Evolutionary conservation across 2,113 vertebrate species (phyloP).

Genomic region (Indicator indicator): DNA sequence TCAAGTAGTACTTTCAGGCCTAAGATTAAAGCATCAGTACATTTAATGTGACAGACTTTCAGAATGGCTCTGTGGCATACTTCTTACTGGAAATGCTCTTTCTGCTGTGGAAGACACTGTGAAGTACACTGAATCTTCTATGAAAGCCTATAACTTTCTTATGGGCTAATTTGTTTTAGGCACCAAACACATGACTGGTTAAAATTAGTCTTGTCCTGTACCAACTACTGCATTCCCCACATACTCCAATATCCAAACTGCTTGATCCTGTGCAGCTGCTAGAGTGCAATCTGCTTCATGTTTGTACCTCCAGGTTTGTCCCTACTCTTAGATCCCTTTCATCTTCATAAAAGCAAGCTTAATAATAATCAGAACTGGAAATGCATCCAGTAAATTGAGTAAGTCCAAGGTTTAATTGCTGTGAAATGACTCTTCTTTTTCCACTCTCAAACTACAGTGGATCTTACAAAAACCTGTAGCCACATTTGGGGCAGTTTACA

Average conservation of each 20-base stretch:
- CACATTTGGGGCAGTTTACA: not conserved
- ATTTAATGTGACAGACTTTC: not conserved
- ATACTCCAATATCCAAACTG: not conserved
- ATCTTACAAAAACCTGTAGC: not conserved
- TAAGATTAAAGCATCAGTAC: not conserved
- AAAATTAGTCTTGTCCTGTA: not conserved
- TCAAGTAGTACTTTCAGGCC: not conserved
- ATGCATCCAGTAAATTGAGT: not conserved
- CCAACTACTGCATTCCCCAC: not conserved
- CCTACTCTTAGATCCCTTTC: not conserved
- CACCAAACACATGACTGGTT: not conserved
- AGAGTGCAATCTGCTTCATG: not conserved
- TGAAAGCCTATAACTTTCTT: not conserved
- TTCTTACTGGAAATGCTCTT: not conserved
- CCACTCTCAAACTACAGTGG: not conserved
- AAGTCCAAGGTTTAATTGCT: not conserved
- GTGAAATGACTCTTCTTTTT: not conserved
- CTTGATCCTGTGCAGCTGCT: not conserved
- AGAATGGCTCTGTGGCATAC: not conserved
- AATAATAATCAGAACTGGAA: not conserved
- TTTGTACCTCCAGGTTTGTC: not conserved
- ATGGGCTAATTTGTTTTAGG: not conserved
- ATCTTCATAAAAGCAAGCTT: not conserved
- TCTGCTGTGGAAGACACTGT: not conserved
- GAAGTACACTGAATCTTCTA: not conserved